Evolutionary conservation across 2,888 invertebrate species (phyloP), one percentile per base, ranked within the genome.

Genomic region (Cantharis rustica): DNA sequence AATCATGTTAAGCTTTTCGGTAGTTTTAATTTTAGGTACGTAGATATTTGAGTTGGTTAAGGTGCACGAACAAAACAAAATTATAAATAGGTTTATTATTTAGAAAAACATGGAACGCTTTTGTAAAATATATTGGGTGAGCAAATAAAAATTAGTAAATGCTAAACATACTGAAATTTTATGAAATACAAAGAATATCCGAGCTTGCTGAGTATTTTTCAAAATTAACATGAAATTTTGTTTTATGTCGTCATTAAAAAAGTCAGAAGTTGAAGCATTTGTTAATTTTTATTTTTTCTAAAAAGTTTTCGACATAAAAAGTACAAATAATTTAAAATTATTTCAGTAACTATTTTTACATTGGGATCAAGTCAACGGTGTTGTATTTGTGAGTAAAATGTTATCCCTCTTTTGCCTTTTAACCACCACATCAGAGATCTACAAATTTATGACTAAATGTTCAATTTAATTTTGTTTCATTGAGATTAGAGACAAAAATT

Each of bases 271-370:
- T 9, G 5, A n/a, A 9, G 26, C 26, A 20, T 4, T 20, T 20
- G 20, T 9, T 23, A 27, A 27, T 27, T 27, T 27, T 20, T 66
- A 20, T 66, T 63, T 3, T 20, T 7, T 66, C 13, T 9, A 66
- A 20, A 66, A 9, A 1, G 1, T 7, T 64, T 64, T 20, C 17
- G 11, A 20, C 20, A 66, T 23, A 66, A 66, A 20, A 20, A n/a
- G n/a, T 66, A 23, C 5, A 27, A 27, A 3, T 27, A 69, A 61
- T 69, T 47, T 47, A 61, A 66, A 75, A 71, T 71, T 64, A 75
- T 71, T 75, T 75, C 75, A 71, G 75, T 68, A 66, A 61, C 68
- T 66, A 20, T 75, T 75, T 75, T 75, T 71, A 70, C 75, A 75
- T 71, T 71, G 20, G 75, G 75, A 71, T 71, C 75, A 75, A 75